Percentiles rank a stretch among this genome's conserved stretches.
Conservation (phyloP, 2,888 invertebrate species). For the Ommatoiulus sabulosus region DNA sequence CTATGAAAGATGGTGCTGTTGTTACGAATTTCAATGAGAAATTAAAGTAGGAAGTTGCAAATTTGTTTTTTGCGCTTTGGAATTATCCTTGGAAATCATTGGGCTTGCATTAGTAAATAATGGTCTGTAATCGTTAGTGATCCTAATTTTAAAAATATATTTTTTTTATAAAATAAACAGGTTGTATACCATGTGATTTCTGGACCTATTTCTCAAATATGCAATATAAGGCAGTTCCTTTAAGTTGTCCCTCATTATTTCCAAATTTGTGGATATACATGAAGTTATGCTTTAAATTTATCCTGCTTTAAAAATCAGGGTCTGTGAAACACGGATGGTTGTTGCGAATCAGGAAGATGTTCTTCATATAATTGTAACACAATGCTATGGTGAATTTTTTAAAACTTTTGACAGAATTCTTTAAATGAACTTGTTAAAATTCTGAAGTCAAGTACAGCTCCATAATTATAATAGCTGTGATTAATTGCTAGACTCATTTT, state of each 20-base stretch:
- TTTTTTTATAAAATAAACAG: not conserved
- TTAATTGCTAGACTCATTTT: too few species aligned
- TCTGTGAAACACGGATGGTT: not conserved
- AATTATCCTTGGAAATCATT: conserved; percentile 8
- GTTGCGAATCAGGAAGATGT: not conserved
- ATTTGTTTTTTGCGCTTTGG: conserved; percentile 14
- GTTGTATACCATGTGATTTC: not conserved
- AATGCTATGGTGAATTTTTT: not conserved
- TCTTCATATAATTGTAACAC: not conserved
- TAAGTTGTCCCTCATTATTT: not conserved
- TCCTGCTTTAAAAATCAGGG: not conserved
- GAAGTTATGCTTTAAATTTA: conserved; percentile 17
- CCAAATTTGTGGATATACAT: not conserved
- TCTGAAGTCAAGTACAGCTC: not conserved
- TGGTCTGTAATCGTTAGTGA: not conserved
- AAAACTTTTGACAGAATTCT: not conserved
- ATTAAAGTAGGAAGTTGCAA: conserved; percentile 54
- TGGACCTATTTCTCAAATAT: not conserved
- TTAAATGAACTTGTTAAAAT: not conserved
- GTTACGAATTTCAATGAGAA: conserved; percentile 57
- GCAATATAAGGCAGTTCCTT: not conserved
- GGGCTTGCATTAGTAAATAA: not conserved
- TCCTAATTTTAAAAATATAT: not conserved
- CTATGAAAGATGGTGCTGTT: conserved; percentile 57
- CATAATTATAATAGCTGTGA: too few species aligned